Base-by-base conservation (phyloP, 2,113 vertebrate genomes). In the Cottus gobio region DNA sequence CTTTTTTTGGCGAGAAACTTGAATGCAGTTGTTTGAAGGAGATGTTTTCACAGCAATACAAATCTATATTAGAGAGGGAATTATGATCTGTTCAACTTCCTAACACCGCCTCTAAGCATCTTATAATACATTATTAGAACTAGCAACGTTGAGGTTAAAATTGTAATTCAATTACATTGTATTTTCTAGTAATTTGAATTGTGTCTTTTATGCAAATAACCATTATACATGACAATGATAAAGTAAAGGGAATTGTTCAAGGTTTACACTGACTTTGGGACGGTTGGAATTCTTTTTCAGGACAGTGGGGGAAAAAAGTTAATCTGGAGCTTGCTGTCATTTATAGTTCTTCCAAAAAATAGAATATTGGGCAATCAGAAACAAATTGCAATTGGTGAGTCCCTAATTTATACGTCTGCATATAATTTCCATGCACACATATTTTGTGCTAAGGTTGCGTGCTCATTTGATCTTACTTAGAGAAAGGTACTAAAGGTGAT, bases 401-500 rank as follows among this genome's bases (percentile, higher is more conserved):
- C 54, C 6, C 24, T 15, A 28, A 24, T n/a, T 0, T 42, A 30
- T 58, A 74, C 26, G 6, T 60, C 20, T 68, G 20, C 37, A 26
- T 22, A 57, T 72, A 0, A 50, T 57, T 48, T 46, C 5, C 39
- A 28, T 8, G 22, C 30, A 39, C 26, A 69, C 20, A 18, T 2
- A 15, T 28, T 50, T 34, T 37, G 13, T 44, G 58, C 39, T 30
- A 7, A 57, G 36, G 44, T 48, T 61, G 16, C 28, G 26, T 65
- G 66, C 62, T 60, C 42, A 44, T 75, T 67, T 42, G 34, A 71
- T 78, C 22, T 66, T 77, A 65, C 52, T 52, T 65, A 66, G 18
- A 80, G 44, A 67, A 79, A 62, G 69, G 34, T 66, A 56, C 26
- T 44, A 77, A 79, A 77, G 77, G 85, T 85, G 70, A 85, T 56